Evolutionary conservation across 2,113 vertebrate genomes (phyloP).

Genomic region (Corythornis cristatus): DNA sequence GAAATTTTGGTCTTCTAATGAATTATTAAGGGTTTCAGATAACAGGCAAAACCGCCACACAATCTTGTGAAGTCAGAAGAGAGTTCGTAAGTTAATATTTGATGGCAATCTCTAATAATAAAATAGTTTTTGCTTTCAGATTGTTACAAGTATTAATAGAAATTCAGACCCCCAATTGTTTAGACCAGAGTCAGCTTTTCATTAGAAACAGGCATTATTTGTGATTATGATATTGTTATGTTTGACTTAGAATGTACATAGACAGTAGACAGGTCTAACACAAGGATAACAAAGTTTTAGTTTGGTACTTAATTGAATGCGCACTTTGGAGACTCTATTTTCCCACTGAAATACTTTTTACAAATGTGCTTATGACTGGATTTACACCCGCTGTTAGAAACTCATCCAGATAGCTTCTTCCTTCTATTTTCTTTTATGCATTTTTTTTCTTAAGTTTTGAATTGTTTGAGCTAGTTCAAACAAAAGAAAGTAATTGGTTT

Average conservation of each 20-base stretch:
- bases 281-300: constrained; percentile 30
- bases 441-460: background rate
- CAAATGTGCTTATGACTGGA: constrained; percentile 9
- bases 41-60: constrained; percentile 35
- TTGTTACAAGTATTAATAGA: background rate
- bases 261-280: constrained; percentile 42
- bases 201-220: constrained; percentile 50
- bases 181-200: constrained; percentile 31
- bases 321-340: constrained; percentile 21
- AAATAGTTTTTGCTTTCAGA: constrained; percentile 26
- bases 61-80: constrained; percentile 25
- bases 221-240: constrained; percentile 2
- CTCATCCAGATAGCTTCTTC: constrained; percentile 1
- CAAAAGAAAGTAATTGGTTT: constrained; percentile 50
- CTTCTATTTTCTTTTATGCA: background rate
- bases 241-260: constrained; percentile 21
- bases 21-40: constrained; percentile 68
- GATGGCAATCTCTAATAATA: background rate
- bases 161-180: background rate
- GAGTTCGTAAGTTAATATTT: constrained; percentile 20
- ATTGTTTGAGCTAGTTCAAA: constrained; percentile 52
- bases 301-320: constrained; percentile 38
- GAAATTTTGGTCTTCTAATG: constrained; percentile 49
- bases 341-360: constrained; percentile 34
- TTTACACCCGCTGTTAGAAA: constrained; percentile 35